Conservation (phyloP, 2,113 vertebrate species). For the Podarcis raffonei region DNA sequence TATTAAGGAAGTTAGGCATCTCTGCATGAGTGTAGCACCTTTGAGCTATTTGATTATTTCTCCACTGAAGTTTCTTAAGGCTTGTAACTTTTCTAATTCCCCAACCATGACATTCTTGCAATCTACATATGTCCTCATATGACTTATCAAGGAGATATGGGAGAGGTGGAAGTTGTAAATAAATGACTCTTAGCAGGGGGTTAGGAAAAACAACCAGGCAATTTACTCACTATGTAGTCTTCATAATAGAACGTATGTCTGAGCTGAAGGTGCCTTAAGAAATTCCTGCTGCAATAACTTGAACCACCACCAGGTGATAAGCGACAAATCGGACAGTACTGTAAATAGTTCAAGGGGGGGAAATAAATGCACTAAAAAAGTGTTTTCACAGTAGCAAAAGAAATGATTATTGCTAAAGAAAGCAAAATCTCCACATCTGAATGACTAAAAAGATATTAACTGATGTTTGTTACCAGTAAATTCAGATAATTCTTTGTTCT, state of each 20-base stretch:
- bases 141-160: neutral
- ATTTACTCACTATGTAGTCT: conserved; percentile 69
- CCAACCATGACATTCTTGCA: neutral
- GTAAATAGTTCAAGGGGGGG: conserved; percentile 26
- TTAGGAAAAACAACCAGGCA: conserved; percentile 25
- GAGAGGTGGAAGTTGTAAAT: neutral
- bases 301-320: conserved; percentile 60
- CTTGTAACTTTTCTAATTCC: fast-evolving
- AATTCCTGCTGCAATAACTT: conserved; percentile 61
- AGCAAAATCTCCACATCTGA: neutral
- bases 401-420: conserved; percentile 43
- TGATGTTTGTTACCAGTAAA: neutral
- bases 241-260: conserved; percentile 62
- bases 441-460: neutral
- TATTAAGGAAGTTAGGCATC: neutral
- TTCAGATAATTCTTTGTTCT: conserved; percentile 20
- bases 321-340: conserved; percentile 70
- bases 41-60: neutral
- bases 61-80: neutral
- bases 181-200: conserved; percentile 31
- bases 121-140: neutral
- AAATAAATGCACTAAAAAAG: conserved; percentile 7
- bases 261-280: conserved; percentile 69
- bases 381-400: conserved; percentile 1
- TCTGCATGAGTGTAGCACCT: neutral